Conservation (phyloP, 2,113 vertebrate genomes). For the Mus pahari region DNA sequence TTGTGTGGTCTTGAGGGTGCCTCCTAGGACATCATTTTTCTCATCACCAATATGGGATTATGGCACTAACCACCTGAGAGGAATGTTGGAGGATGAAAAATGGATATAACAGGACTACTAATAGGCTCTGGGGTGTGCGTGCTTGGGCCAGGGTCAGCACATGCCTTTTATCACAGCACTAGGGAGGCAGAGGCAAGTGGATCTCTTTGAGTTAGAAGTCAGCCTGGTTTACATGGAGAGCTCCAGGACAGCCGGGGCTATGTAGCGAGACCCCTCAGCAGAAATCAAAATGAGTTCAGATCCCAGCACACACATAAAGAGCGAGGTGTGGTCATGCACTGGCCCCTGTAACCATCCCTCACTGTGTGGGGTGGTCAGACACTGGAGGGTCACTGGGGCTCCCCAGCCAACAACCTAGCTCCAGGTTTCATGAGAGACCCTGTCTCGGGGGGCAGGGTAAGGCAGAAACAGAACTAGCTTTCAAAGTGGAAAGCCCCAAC, state of each 20-base stretch:
- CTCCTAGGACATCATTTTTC: conserved; percentile 22
- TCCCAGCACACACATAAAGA: neutral
- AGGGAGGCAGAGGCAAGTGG: neutral
- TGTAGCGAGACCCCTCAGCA: neutral
- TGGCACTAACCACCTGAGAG: neutral
- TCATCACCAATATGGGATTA: neutral
- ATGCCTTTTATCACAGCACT: neutral
- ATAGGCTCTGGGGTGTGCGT: neutral
- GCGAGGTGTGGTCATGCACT: too few relatives aligned
- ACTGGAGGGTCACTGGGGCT: neutral
- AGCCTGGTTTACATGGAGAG: neutral
- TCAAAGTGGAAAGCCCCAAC: neutral
- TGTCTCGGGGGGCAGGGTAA: neutral
- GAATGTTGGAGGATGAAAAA: neutral
- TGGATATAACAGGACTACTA: neutral
- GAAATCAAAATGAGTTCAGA: neutral
- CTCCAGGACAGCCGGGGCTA: neutral
- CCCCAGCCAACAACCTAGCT: neutral
- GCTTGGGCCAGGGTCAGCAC: neutral
- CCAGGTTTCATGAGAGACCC: neutral
- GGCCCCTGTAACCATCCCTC: neutral
- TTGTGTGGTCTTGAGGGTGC: neutral
- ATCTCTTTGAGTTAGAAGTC: neutral
- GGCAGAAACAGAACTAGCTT: neutral
- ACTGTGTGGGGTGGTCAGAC: neutral